Base-by-base conservation (phyloP, 1,140 invertebrate genomes). In the Papilio aristodemus region DNA sequence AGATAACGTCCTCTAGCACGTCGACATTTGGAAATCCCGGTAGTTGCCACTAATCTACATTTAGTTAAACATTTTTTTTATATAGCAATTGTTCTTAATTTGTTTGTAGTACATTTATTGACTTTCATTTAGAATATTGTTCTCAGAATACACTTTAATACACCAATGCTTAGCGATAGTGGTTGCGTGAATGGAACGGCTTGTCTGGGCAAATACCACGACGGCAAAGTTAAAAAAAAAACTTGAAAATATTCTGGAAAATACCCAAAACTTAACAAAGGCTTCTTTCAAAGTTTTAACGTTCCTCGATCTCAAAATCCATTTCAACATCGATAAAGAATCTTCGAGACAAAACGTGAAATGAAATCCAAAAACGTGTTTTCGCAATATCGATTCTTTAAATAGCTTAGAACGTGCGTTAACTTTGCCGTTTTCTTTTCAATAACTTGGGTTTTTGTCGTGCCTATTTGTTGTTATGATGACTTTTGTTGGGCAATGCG, bases 1-100 rank as follows among this genome's bases (percentile, higher is more conserved):
- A 75, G 72, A 81, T 78, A 67, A 75, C 76, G 80, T 85, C 79
- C 78, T 87, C 86, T 85, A 82, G 77, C 64, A 77, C 68, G 79
- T 72, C 72, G 77, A 76, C 77, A 77, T 82, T 86, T 78, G 80
- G 81, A 76, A 85, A 75, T 83, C 74, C 77, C 83, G 70, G 62
- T 46, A 69, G 25, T 58, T 58, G 6, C 8, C 1, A 22, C 50
- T 25, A n/a, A 14, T 13, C 4, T 6, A 41, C 38, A 39, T 6
- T 13, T 13, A 39, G 38, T 4, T 13, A 1, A 6, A 39, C 38
- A 39, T 39, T 11, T n/a, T n/a, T n/a, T n/a, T n/a, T n/a, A n/a
- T n/a, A n/a, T n/a, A n/a, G n/a, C n/a, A n/a, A n/a, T n/a, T n/a
- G n/a, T n/a, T n/a, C n/a, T n/a, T n/a, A 32, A 32, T 32, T 32